Conservation (phyloP, 1,140 invertebrate genomes). For the Conus ventricosus region DNA sequence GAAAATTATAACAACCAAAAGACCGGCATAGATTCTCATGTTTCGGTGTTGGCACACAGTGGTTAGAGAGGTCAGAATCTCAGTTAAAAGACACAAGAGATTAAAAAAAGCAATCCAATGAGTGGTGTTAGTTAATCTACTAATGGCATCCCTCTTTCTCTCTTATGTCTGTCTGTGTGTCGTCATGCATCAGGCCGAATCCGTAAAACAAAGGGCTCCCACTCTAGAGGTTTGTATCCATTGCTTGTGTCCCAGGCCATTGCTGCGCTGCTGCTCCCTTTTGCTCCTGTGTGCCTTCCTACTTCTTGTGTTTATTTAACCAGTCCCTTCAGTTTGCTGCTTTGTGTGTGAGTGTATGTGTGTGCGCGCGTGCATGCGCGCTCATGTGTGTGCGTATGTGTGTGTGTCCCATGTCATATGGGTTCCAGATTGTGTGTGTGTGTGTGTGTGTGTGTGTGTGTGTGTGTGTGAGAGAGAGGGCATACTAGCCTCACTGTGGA, state of each 20-base stretch:
- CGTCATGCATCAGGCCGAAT: slow-evolving; percentile 30
- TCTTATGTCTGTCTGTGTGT: not conserved
- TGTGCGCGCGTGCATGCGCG: not conserved
- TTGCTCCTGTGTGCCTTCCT: not conserved
- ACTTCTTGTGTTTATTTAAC: slow-evolving; percentile 1
- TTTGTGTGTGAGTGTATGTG: not conserved
- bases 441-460: too few relatives aligned
- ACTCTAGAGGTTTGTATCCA: slow-evolving; percentile 35
- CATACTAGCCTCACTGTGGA: too few relatives aligned
- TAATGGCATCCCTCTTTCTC: slow-evolving; percentile 31
- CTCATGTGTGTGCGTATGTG: not conserved
- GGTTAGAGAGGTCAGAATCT: not conserved
- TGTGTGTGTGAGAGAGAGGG: too few relatives aligned
- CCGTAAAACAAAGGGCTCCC: slow-evolving; percentile 32
- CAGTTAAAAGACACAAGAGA: not conserved
- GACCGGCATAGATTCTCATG: too few relatives aligned
- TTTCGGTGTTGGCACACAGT: not conserved
- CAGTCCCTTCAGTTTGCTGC: not conserved
- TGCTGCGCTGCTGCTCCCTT: slow-evolving; percentile 9
- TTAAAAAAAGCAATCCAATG: not conserved
- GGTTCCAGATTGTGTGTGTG: too few relatives aligned
- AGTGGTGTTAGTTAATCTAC: slow-evolving; percentile 24
- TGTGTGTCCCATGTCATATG: not conserved
- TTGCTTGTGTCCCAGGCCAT: not conserved
- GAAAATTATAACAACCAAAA: too few relatives aligned